phyloP scores from a whole-genome alignment of 2,797 vertebrate species.

The Platalea minor region DNA sequence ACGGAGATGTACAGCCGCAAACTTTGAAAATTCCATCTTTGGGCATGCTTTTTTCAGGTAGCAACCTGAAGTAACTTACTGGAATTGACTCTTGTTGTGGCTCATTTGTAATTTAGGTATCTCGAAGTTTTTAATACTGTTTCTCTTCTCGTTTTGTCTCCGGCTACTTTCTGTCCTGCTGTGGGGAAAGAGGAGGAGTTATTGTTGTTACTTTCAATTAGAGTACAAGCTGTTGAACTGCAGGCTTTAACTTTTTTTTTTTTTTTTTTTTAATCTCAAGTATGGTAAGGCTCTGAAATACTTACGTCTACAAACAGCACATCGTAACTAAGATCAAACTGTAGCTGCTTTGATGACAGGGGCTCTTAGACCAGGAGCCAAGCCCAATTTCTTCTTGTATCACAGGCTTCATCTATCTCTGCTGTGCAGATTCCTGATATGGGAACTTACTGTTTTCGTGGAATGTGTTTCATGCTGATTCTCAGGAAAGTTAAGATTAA shows the following conservation, averaged over 20 bases:
- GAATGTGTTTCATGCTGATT: neutral
- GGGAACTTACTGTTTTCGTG: neutral
- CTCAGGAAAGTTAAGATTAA: neutral
- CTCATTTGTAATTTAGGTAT: neutral
- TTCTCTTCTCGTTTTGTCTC: neutral
- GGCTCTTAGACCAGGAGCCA: neutral
- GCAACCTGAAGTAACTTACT: neutral
- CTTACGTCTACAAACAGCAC: neutral
- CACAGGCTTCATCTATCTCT: neutral
- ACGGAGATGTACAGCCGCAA: neutral
- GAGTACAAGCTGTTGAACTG: neutral
- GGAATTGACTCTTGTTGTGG: neutral
- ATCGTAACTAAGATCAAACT: neutral
- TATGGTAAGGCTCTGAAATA: neutral
- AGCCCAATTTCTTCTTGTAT: neutral
- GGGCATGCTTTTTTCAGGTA: neutral
- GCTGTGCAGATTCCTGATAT: neutral
- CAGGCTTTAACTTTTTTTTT: neutral
- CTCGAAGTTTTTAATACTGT: neutral
- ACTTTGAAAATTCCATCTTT: neutral
- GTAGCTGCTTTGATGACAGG: neutral
- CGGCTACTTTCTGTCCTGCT: neutral
- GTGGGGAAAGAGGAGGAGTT: neutral
- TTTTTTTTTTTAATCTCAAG: neutral
- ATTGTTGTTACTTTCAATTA: neutral